Conservation (phyloP, 2,113 vertebrate species). For the Lophochroa leadbeateri region DNA sequence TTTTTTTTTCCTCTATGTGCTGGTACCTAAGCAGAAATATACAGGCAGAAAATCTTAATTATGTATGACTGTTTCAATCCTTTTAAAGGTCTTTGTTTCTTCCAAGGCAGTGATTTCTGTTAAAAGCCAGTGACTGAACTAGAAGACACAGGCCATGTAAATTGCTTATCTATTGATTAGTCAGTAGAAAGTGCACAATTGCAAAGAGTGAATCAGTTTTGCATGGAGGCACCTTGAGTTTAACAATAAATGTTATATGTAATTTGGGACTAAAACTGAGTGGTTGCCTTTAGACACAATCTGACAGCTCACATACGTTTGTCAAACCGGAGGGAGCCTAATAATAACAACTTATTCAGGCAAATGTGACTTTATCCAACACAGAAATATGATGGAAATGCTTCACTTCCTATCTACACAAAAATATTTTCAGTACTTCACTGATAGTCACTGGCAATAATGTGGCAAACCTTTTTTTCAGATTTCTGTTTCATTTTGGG, state of each 20-base stretch:
- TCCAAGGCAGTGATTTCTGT: conserved; percentile 10
- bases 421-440: background rate
- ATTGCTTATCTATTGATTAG: conserved; percentile 47
- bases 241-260: conserved; percentile 39
- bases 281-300: background rate
- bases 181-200: background rate
- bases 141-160: background rate
- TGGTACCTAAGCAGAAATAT: background rate
- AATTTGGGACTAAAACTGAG: conserved; percentile 36
- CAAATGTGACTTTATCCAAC: background rate
- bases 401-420: background rate
- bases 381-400: background rate
- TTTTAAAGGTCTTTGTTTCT: background rate
- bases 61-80: background rate
- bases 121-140: background rate
- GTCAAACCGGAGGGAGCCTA: background rate
- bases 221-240: conserved; percentile 38
- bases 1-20: background rate
- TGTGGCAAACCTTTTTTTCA: background rate
- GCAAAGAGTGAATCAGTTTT: background rate
- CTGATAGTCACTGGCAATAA: background rate
- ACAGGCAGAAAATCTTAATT: background rate
- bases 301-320: conserved; percentile 25
- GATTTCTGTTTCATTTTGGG: background rate
- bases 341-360: conserved; percentile 19